Percentiles rank a stretch among this genome's conserved stretches.
Evolutionary conservation across 2,797 vertebrate species (phyloP).

Genomic region (Pagetopsis macropterus): DNA sequence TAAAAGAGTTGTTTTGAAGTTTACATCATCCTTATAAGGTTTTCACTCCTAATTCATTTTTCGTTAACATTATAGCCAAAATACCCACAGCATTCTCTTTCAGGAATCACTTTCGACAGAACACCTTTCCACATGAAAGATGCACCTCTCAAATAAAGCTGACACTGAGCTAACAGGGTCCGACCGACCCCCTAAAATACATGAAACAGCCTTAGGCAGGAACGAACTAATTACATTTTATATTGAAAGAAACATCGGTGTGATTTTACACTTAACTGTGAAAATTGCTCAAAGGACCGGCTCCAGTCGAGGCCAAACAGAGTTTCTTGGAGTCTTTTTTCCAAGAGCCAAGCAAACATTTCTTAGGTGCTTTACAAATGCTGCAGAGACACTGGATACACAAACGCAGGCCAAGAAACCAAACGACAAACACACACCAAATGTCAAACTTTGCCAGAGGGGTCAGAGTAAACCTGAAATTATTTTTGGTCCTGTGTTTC

Average conservation of each 20-base stretch:
- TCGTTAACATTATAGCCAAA: neutral
- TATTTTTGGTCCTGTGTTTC: constrained; percentile 17
- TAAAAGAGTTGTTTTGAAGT: neutral
- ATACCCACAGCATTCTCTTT: neutral
- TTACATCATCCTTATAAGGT: neutral
- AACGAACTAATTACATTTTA: neutral
- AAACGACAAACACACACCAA: constrained; percentile 45
- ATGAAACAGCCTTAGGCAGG: neutral
- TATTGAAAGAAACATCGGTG: constrained; percentile 3
- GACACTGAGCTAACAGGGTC: neutral
- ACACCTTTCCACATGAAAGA: neutral
- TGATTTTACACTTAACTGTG: constrained; percentile 33
- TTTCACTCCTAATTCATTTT: neutral
- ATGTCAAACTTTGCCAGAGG: constrained; percentile 47
- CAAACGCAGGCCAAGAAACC: constrained; percentile 42
- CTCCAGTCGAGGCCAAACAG: neutral
- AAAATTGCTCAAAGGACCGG: constrained; percentile 24
- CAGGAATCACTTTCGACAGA: neutral
- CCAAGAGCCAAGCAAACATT: constrained; percentile 37
- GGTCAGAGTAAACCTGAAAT: constrained; percentile 24
- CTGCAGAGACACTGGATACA: constrained; percentile 32
- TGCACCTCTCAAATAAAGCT: neutral
- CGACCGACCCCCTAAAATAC: neutral
- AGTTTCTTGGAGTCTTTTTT: neutral
- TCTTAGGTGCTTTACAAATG: constrained; percentile 16